These are phyloP conservation scores for Brachionus angularis DNA, from an alignment of 1,140 invertebrate species.

Conservation along the genomic window DNA sequence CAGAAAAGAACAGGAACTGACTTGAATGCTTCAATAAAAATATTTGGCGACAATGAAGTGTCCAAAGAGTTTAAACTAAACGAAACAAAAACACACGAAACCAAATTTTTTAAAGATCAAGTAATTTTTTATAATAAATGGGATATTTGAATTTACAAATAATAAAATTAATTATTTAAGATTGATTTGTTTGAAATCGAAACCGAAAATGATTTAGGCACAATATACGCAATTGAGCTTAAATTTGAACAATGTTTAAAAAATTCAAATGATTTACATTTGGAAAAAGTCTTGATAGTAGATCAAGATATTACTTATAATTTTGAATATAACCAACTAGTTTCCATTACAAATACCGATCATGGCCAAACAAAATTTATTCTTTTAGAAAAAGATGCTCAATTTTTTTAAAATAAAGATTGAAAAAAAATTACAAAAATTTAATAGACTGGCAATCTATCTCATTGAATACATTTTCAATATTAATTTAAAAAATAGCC, in stretches of 20 bases:
- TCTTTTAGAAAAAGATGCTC: constrained; percentile 29
- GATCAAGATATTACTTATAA: background rate
- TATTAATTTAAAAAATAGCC: too few species aligned
- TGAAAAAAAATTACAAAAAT: background rate
- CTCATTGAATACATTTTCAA: too few species aligned
- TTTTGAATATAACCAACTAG: constrained; percentile 16
- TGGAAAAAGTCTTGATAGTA: constrained; percentile 17
- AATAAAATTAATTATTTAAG: background rate
- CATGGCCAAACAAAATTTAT: constrained; percentile 21
- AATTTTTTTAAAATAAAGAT: constrained; percentile 24
- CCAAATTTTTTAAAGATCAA: constrained; percentile 1
- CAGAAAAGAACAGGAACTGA: constrained; percentile 31
- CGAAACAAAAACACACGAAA: constrained; percentile 3
- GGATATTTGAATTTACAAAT: background rate
- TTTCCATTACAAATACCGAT: constrained; percentile 20
- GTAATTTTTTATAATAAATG: too few species aligned
- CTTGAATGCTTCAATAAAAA: constrained; percentile 1
- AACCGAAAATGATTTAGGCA: constrained; percentile 5
- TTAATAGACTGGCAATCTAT: too few species aligned
- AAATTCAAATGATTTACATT: constrained; percentile 25
- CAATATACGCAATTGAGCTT: constrained; percentile 6
- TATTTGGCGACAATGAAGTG: constrained; percentile 11
- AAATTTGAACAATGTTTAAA: constrained; percentile 9
- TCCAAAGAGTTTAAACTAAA: constrained; percentile 2
- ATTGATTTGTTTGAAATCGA: constrained; percentile 35